A percentile compares a stretch with the other conserved stretches of the same genome.
Evolutionary conservation across 2,888 invertebrate genomes (phyloP).

Genomic region (Andricus quercusramuli): DNA sequence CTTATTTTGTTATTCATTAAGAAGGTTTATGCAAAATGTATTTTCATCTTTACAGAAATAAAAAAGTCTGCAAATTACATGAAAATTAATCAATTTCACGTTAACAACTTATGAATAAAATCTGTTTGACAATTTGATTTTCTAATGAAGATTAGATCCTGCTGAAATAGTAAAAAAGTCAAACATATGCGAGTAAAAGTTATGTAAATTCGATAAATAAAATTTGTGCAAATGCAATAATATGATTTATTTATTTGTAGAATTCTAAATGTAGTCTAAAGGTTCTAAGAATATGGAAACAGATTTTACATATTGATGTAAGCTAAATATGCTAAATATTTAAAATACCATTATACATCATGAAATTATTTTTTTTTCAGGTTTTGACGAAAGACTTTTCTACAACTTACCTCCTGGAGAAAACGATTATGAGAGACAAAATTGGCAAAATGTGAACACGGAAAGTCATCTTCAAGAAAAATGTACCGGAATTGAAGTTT

Average conservation of each 20-base stretch:
- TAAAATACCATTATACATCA: neutral
- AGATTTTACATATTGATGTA: neutral
- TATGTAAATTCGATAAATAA: neutral
- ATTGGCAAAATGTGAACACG: neutral
- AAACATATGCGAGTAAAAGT: no score
- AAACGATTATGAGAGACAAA: neutral
- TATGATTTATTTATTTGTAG: neutral
- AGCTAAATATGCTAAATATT: neutral
- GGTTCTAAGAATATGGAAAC: no score
- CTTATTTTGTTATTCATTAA: neutral
- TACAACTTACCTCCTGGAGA: neutral
- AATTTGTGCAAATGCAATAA: neutral
- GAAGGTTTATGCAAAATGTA: neutral
- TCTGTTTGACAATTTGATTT: neutral
- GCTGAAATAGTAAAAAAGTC: no score
- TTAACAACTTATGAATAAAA: neutral
- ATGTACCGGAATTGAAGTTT: neutral
- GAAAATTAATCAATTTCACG: neutral
- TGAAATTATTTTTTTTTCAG: neutral
- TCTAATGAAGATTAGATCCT: neutral
- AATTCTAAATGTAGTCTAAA: neutral
- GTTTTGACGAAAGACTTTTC: neutral
- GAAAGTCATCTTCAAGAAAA: neutral
- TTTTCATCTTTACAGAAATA: slow-evolving; percentile 7
- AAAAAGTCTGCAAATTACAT: neutral